phyloP scores from a whole-genome alignment of 2,888 invertebrate species.

The Zeuzera pyrina region DNA sequence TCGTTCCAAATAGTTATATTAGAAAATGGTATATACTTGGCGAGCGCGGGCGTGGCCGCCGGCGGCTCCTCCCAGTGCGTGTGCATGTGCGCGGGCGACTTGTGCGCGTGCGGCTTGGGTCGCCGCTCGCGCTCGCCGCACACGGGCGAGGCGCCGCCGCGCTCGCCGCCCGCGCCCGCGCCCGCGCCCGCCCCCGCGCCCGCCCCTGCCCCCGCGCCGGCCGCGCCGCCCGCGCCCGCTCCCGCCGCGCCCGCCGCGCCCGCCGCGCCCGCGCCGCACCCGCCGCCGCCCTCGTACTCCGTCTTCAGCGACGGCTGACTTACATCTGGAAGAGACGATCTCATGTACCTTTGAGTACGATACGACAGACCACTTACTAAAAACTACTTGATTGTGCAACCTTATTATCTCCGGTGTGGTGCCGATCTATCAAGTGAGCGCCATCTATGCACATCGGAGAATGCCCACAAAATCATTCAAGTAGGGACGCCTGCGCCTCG shows the following conservation, averaged over 20 bases:
- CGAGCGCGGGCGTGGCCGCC: constrained; percentile 16
- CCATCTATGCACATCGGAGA: too few species aligned
- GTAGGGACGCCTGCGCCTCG: too few species aligned
- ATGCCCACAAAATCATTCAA: too few species aligned
- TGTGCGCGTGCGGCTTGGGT: constrained; percentile 26
- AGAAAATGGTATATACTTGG: too few species aligned
- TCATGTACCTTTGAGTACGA: too few species aligned
- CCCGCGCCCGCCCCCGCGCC: constrained; percentile 8
- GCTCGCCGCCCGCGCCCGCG: constrained; percentile 1
- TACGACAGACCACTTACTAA: too few species aligned
- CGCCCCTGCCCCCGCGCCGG: constrained; percentile 5
- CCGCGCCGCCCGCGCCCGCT: constrained; percentile 61
- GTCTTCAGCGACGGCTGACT: constrained; percentile 84
- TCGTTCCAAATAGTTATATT: too few species aligned
- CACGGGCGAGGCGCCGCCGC: constrained; percentile 18
- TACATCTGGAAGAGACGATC: too few species aligned
- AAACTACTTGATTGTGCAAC: too few species aligned
- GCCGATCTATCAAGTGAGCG: too few species aligned
- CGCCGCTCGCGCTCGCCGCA: constrained; percentile 16
- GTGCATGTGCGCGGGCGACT: constrained; percentile 56
- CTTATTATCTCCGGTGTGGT: too few species aligned
- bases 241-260: constrained; percentile 8
- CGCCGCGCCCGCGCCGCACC: constrained; percentile 5
- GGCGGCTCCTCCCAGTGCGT: constrained; percentile 79
- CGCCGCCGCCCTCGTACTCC: constrained; percentile 56